A percentile compares a stretch with the other conserved stretches of the same genome.
phyloP scores from a whole-genome alignment of 2,888 invertebrate genomes.

The Calameuta filiformis region DNA sequence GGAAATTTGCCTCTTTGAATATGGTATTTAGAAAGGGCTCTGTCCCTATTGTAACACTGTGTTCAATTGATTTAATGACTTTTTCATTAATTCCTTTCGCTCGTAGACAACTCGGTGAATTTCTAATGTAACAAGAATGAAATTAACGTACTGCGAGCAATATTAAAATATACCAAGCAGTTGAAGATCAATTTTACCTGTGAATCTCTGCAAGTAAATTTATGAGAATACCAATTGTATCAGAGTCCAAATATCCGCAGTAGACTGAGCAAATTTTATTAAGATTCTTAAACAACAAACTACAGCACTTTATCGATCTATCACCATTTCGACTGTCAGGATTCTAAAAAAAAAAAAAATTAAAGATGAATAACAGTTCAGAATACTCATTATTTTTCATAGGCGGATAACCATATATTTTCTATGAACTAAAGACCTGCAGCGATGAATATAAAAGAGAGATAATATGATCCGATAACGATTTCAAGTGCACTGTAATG shows the following conservation, averaged over 20 bases:
- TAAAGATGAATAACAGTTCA: slow-evolving; percentile 9
- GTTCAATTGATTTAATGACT: slow-evolving; percentile 33
- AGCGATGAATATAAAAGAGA: slow-evolving; percentile 24
- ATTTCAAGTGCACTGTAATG: slow-evolving; percentile 36
- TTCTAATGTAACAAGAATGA: slow-evolving; percentile 13
- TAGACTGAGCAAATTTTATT: slow-evolving; percentile 48
- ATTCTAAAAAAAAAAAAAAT: slow-evolving; percentile 29
- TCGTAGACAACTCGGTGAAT: slow-evolving; percentile 26
- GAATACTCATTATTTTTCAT: slow-evolving; percentile 20
- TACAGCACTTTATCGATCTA: slow-evolving; percentile 41
- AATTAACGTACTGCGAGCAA: neutral
- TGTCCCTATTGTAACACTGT: slow-evolving; percentile 32
- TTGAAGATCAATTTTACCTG: slow-evolving; percentile 16
- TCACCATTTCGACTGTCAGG: slow-evolving; percentile 37
- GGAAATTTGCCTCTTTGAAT: slow-evolving; percentile 37
- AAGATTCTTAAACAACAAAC: slow-evolving; percentile 50
- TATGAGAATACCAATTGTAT: slow-evolving; percentile 36
- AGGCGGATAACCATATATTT: slow-evolving; percentile 18
- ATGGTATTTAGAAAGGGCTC: slow-evolving; percentile 38
- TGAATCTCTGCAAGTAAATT: slow-evolving; percentile 36
- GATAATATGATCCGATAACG: slow-evolving; percentile 33
- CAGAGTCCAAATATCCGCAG: slow-evolving; percentile 33
- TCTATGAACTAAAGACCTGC: slow-evolving; percentile 32
- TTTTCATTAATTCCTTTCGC: slow-evolving; percentile 24
- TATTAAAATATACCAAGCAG: neutral